These are phyloP conservation scores for Oreohelix idahoensis DNA, from an alignment of 1,140 invertebrate species.

Conservation along the genomic window DNA sequence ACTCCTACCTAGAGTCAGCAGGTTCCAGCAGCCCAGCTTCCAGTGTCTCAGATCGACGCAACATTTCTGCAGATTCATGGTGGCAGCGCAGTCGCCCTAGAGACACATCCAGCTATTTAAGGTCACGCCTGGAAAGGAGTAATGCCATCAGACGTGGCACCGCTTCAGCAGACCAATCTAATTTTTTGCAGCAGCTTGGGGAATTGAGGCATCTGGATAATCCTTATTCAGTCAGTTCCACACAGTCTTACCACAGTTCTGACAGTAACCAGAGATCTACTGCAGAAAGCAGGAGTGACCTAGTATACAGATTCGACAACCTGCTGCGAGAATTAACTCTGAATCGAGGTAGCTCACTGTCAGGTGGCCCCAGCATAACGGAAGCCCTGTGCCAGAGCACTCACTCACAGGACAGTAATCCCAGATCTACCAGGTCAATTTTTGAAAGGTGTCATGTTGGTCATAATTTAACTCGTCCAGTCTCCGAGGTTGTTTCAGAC, in stretches of 20 bases:
- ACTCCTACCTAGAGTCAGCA: slow-evolving; percentile 21
- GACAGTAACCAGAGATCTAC: slow-evolving; percentile 33
- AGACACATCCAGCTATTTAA: slow-evolving; percentile 35
- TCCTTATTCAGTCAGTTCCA: neutral
- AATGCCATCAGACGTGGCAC: slow-evolving; percentile 28
- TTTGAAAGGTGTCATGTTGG: neutral
- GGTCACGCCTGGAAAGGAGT: slow-evolving; percentile 30
- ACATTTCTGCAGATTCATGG: neutral
- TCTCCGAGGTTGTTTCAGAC: neutral
- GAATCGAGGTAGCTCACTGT: neutral
- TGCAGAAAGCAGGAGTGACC: neutral
- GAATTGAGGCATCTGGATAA: slow-evolving; percentile 10
- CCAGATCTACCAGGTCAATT: neutral
- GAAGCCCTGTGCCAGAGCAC: neutral
- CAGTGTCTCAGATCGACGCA: neutral
- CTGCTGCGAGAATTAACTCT: slow-evolving; percentile 14
- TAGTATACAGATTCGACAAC: slow-evolving; percentile 21
- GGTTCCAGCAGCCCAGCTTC: neutral
- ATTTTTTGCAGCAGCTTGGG: slow-evolving; percentile 10
- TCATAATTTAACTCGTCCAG: neutral
- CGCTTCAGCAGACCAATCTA: neutral
- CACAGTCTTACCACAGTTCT: slow-evolving; percentile 4
- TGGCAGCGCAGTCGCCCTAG: slow-evolving; percentile 10
- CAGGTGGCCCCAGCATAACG: neutral
- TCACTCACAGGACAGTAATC: neutral